Base-by-base conservation (phyloP, 1,140 invertebrate genomes). In the Lordiphosa stackelbergi region DNA sequence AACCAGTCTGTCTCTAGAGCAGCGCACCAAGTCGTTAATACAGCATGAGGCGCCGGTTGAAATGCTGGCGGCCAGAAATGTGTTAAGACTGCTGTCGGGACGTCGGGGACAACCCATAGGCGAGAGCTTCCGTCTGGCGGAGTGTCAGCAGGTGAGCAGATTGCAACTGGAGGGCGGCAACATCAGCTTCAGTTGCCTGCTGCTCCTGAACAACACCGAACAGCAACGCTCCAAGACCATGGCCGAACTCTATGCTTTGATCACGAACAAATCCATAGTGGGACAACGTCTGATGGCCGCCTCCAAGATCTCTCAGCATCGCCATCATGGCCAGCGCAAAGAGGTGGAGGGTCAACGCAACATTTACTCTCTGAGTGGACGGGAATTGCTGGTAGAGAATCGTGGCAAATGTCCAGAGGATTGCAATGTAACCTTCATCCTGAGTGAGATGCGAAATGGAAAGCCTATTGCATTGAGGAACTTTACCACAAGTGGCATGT, bases 21-120 rank as follows among this genome's bases (percentile, higher is more conserved):
- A 87, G 37, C 68, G 73, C 16, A 85, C 81, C 41, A 85, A 83
- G 49, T 60, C 63, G 9, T 49, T 69, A 8, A 46, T 65, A 3
- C 63, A 74, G n/a, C 73, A 83, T 16, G 43, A 62, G 3, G 49
- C 65, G 0, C 37, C 51, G 0, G 4, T 16, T 2, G 38, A 57
- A n/a, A n/a, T n/a, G 5, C 9, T 77, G n/a, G 85, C 84, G 38
- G 89, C 89, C 59, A 89, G 90, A 12, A 92, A 91, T 66, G 90
- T 90, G 53, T 69, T 94, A 5, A 86, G 93, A 1, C 81, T 94
- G 53, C 85, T 94, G 43, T 93, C 92, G 41, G 93, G 93, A 85
- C 72, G 57, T 7, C 52, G 69, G 57, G 83, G 83, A 22, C 8
- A 63, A 46, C 56, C 74, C 7, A 90, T 92, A 85, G 91, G 89